These are phyloP conservation scores for Elephas maximus DNA, from an alignment of 2,113 vertebrate genomes.

Conservation along the genomic window DNA sequence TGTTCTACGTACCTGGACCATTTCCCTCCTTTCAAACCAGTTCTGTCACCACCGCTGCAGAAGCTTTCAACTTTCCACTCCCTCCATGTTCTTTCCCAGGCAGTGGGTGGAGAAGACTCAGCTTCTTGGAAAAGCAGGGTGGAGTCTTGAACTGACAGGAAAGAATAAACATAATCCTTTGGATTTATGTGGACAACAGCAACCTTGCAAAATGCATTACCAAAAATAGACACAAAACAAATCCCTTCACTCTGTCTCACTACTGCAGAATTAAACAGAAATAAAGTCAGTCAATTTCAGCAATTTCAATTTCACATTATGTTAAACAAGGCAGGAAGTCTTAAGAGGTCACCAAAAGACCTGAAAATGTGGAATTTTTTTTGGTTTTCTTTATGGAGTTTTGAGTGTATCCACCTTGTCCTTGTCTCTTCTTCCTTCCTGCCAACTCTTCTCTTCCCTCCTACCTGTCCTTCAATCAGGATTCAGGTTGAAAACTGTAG, in stretches of 20 bases:
- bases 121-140: not conserved
- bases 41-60: not conserved
- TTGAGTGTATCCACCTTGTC: not conserved
- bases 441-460: not conserved
- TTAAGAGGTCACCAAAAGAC: not conserved
- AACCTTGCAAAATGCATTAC: not conserved
- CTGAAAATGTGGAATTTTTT: not conserved
- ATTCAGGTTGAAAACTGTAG: not conserved
- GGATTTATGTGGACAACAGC: not conserved
- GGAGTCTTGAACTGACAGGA: not conserved
- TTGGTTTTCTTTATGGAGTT: not conserved
- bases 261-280: not conserved
- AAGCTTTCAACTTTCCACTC: not conserved
- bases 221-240: not conserved
- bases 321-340: not conserved
- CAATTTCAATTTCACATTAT: not conserved
- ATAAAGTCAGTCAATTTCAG: not conserved
- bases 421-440: not conserved
- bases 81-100: not conserved
- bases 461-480: not conserved
- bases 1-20: not conserved
- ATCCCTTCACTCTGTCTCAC: not conserved
- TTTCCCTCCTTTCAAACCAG: not conserved
- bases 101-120: not conserved
- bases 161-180: not conserved